These are phyloP conservation scores for Hippocampus guttulatus DNA, from an alignment of 2,113 vertebrate species.

Conservation along the genomic window DNA sequence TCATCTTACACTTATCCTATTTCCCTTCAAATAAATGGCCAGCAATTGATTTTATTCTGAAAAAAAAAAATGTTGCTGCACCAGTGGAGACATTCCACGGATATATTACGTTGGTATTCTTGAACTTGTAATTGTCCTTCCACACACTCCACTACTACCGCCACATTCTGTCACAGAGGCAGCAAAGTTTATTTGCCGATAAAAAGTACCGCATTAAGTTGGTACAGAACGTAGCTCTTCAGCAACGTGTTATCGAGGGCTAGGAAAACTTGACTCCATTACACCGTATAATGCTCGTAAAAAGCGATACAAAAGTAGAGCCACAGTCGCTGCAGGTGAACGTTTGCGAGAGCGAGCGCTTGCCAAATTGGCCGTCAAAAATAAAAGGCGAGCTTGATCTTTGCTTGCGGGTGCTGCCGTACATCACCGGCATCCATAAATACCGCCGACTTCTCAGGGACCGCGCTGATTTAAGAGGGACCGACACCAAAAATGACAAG, in stretches of 20 bases:
- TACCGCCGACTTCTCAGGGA: not conserved
- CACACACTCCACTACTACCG: not conserved
- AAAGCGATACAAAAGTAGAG: not conserved
- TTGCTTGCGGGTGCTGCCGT: not conserved
- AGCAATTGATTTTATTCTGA: too few relatives aligned
- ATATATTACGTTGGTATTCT: not conserved
- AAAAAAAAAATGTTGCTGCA: too few relatives aligned
- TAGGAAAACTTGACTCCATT: not conserved
- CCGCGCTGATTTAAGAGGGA: not conserved
- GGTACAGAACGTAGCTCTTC: not conserved
- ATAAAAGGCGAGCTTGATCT: not conserved
- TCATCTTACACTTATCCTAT: too few relatives aligned
- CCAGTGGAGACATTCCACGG: not conserved
- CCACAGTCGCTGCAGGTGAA: not conserved
- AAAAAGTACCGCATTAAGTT: not conserved
- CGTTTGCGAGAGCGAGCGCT: not conserved
- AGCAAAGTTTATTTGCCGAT: not conserved
- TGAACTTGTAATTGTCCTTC: not conserved
- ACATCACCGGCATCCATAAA: not conserved
- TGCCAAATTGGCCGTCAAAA: not conserved
- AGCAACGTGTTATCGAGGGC: not conserved
- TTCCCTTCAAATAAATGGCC: too few relatives aligned
- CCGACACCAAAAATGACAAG: not conserved
- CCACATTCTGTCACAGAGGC: not conserved
- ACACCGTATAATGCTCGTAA: too few relatives aligned